Evolutionary conservation across 2,888 invertebrate genomes (phyloP).

Genomic region (Liodrosophila aerea): DNA sequence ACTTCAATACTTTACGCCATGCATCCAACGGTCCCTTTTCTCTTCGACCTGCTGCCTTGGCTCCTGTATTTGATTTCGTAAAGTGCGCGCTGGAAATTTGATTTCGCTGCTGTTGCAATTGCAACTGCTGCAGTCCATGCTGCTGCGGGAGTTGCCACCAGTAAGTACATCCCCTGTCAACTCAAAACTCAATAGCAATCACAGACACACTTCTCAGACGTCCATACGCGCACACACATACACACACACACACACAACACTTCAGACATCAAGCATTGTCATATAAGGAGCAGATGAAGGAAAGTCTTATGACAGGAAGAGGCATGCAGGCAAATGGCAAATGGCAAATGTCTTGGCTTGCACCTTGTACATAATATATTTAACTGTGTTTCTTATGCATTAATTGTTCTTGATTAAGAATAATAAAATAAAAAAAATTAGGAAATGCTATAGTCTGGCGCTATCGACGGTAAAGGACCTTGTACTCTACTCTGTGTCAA

Average conservation of each 20-base stretch:
- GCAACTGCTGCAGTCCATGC: slow-evolving; percentile 24
- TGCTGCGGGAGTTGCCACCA: slow-evolving; percentile 37
- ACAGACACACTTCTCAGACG: slow-evolving; percentile 60
- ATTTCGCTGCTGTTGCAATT: slow-evolving; percentile 54
- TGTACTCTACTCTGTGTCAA: too few relatives aligned
- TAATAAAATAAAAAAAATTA: too few relatives aligned
- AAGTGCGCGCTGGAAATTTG: slow-evolving; percentile 76
- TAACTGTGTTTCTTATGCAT: slow-evolving; percentile 15
- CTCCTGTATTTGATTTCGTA: slow-evolving; percentile 71
- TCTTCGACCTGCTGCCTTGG: slow-evolving; percentile 11
- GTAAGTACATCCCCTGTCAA: slow-evolving; percentile 57
- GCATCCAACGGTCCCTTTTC: slow-evolving; percentile 7
- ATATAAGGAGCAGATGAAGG: slow-evolving; percentile 27
- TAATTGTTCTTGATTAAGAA: slow-evolving; percentile 40
- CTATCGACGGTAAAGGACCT: too few relatives aligned
- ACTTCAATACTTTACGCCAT: slow-evolving; percentile 60
- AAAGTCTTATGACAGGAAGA: slow-evolving; percentile 29
- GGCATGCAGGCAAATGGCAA: slow-evolving; percentile 54
- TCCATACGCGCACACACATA: slow-evolving; percentile 21
- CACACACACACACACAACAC: slow-evolving; percentile 25
- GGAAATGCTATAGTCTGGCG: too few relatives aligned
- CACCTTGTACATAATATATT: slow-evolving; percentile 1
- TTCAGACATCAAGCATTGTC: slow-evolving; percentile 52
- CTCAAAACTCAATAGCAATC: slow-evolving; percentile 68
- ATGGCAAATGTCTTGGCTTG: slow-evolving; percentile 21